These are phyloP conservation scores for Taurulus bubalis DNA, from an alignment of 2,113 vertebrate genomes.

Conservation along the genomic window DNA sequence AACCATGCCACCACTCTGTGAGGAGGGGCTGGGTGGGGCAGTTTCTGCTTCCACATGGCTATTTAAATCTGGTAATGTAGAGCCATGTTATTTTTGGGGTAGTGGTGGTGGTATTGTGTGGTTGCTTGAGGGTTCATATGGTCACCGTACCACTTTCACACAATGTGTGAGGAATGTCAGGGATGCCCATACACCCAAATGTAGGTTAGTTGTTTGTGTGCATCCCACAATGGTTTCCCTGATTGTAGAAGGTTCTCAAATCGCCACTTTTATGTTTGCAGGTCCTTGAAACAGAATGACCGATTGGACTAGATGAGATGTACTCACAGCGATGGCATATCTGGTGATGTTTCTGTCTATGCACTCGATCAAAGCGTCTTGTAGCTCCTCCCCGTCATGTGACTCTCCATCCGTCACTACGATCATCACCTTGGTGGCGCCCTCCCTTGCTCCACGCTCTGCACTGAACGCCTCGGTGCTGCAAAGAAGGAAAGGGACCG, in stretches of 20 bases:
- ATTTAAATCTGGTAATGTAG: conserved; percentile 60
- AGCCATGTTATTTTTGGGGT: conserved; percentile 60
- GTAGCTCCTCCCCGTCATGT: conserved; percentile 94
- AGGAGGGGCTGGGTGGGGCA: conserved; percentile 55
- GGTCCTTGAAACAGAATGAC: not conserved
- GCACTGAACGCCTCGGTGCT: conserved; percentile 93
- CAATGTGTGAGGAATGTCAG: conserved; percentile 51
- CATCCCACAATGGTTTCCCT: not conserved
- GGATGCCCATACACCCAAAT: conserved; percentile 18
- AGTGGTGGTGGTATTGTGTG: conserved; percentile 48
- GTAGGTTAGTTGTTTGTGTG: conserved; percentile 9
- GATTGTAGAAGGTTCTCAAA: not conserved
- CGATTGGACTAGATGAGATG: not conserved
- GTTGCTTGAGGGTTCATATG: conserved; percentile 22
- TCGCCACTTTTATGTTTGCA: not conserved
- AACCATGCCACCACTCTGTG: conserved; percentile 43
- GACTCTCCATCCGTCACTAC: conserved; percentile 98
- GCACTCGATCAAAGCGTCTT: conserved; percentile 86
- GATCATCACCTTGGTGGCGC: conserved; percentile 92
- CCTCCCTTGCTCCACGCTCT: conserved; percentile 86
- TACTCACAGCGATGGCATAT: conserved; percentile 93
- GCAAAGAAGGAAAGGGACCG: conserved; percentile 9
- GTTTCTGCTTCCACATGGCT: conserved; percentile 51
- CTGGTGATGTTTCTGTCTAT: conserved; percentile 89
- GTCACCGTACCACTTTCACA: conserved; percentile 31